These are phyloP conservation scores for Ornithoptera alexandrae DNA, from an alignment of 2,888 invertebrate species.

Conservation along the genomic window DNA sequence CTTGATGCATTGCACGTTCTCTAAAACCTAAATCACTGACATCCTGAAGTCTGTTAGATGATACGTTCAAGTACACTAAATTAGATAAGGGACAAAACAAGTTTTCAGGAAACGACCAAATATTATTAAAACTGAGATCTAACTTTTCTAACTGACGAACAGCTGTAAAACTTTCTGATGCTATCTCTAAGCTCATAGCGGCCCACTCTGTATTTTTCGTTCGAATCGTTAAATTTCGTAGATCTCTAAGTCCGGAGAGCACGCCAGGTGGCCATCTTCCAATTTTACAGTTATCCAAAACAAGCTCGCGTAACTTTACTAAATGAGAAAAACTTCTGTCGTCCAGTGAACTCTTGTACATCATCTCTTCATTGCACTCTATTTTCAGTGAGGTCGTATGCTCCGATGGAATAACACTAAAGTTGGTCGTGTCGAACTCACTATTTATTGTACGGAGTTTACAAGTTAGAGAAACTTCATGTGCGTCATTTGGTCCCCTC, in stretches of 20 bases:
- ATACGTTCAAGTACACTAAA: conserved; percentile 89
- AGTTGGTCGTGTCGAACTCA: conserved; percentile 93
- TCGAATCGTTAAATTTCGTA: conserved; percentile 90
- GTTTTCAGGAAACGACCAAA: conserved; percentile 92
- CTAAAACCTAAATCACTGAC: conserved; percentile 92
- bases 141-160: conserved; percentile 89
- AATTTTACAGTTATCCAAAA: conserved; percentile 92
- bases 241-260: conserved; percentile 87
- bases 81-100: conserved; percentile 91
- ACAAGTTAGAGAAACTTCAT: conserved; percentile 88
- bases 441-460: conserved; percentile 91
- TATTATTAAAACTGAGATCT: conserved; percentile 92
- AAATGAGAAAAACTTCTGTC: conserved; percentile 90
- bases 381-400: conserved; percentile 89
- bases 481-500: conserved; percentile 80
- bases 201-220: conserved; percentile 93
- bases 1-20: conserved; percentile 84
- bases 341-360: conserved; percentile 88
- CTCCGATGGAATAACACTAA: conserved; percentile 91
- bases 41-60: conserved; percentile 92
- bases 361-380: conserved; percentile 88
- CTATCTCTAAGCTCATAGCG: conserved; percentile 90
- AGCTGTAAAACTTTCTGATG: conserved; percentile 87
- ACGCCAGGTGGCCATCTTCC: conserved; percentile 90
- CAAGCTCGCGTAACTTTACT: conserved; percentile 87